Conservation (phyloP, 2,113 vertebrate genomes). For the Willisornis vidua region DNA sequence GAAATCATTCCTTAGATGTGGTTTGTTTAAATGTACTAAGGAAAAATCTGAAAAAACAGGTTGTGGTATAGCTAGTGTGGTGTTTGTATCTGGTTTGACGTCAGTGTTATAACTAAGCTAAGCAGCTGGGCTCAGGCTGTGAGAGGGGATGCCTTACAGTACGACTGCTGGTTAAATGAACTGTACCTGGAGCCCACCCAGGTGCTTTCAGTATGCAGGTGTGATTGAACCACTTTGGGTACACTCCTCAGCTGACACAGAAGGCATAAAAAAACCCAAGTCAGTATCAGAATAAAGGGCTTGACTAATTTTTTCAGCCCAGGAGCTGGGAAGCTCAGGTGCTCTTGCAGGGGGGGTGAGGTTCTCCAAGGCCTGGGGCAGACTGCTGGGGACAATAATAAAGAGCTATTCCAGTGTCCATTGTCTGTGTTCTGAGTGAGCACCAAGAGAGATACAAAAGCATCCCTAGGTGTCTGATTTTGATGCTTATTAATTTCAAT, state of each 20-base stretch:
- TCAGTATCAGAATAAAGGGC: neutral
- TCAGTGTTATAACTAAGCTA: neutral
- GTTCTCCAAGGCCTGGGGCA: neutral
- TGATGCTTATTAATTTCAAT: constrained; percentile 23
- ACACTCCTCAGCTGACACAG: neutral
- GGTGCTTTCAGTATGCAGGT: neutral
- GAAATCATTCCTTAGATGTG: constrained; percentile 57
- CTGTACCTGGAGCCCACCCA: neutral
- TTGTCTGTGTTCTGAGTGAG: neutral
- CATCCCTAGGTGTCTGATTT: neutral
- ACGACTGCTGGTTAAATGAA: neutral
- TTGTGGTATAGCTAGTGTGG: neutral
- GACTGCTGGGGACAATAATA: neutral
- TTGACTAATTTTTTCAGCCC: neutral
- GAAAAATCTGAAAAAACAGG: constrained; percentile 6
- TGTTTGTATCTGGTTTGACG: constrained; percentile 16
- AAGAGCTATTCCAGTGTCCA: neutral
- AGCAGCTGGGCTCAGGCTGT: neutral
- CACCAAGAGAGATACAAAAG: neutral
- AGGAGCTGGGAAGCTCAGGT: neutral
- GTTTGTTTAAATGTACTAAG: constrained; percentile 4
- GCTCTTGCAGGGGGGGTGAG: neutral
- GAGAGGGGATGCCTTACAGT: neutral
- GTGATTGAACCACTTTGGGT: neutral
- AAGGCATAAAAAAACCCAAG: neutral